A percentile compares a stretch with the other conserved stretches of the same genome.
phyloP scores from a whole-genome alignment of 1,140 invertebrate species.

The Ooceraea biroi region DNA sequence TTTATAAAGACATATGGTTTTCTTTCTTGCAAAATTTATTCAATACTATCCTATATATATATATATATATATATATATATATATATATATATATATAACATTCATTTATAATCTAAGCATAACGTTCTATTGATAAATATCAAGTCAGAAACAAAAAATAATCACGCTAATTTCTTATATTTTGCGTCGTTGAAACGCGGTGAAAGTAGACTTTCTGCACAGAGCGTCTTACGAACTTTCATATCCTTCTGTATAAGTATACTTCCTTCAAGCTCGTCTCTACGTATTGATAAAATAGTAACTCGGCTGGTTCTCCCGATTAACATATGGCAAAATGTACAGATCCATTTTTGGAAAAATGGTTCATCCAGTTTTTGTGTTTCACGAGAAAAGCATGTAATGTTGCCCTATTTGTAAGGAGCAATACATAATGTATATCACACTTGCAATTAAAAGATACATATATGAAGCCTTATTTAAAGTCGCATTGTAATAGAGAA shows the following conservation, averaged over 20 bases:
- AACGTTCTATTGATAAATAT: slow-evolving; percentile 19
- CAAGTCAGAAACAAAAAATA: slow-evolving; percentile 21
- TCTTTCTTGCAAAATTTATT: slow-evolving; percentile 52
- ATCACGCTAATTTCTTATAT: slow-evolving; percentile 40
- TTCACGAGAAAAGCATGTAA: slow-evolving; percentile 42
- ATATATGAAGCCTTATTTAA: slow-evolving; percentile 34
- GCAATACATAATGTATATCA: slow-evolving; percentile 64
- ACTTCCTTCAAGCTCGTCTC: slow-evolving; percentile 16
- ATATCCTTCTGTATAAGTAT: slow-evolving; percentile 29
- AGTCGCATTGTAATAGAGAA: too few species aligned
- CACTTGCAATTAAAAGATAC: slow-evolving; percentile 75
- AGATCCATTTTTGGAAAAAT: too few species aligned
- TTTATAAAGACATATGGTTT: slow-evolving; percentile 14
- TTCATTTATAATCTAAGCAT: slow-evolving; percentile 31
- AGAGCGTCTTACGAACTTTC: slow-evolving; percentile 31
- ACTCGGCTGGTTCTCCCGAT: slow-evolving; percentile 4
- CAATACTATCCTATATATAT: slow-evolving; percentile 28
- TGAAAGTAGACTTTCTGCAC: slow-evolving; percentile 32
- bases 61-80: neutral
- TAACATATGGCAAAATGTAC: slow-evolving; percentile 29
- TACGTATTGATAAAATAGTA: slow-evolving; percentile 42
- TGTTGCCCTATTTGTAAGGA: slow-evolving; percentile 56
- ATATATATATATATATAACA: slow-evolving; percentile 21
- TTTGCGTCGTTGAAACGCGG: slow-evolving; percentile 6
- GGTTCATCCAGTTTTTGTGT: slow-evolving; percentile 6